These are phyloP conservation scores for Dipodomys ordii DNA, from an alignment of 2,113 vertebrate genomes.

Conservation along the genomic window DNA sequence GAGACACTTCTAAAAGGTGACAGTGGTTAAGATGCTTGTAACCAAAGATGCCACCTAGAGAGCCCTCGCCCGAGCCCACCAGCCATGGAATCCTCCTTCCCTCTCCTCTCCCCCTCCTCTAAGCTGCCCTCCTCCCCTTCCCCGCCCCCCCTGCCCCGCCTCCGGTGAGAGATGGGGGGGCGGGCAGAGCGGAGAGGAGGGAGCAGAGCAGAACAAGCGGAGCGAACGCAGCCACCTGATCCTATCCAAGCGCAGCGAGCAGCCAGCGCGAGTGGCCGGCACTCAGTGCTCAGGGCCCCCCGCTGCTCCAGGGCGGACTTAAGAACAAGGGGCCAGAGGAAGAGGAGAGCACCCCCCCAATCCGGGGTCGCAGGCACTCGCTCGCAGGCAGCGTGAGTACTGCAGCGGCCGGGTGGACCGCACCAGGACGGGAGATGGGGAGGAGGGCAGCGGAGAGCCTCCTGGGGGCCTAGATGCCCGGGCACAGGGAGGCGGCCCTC, in stretches of 20 bases:
- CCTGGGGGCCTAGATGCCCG: constrained; percentile 8
- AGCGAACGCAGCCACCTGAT: constrained; percentile 79
- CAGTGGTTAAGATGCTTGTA: neutral
- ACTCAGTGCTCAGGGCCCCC: constrained; percentile 35
- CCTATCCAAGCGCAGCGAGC: constrained; percentile 64
- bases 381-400: constrained; percentile 67
- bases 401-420: constrained; percentile 38
- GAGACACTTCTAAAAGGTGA: neutral
- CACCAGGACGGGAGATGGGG: neutral
- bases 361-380: neutral
- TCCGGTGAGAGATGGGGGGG: constrained; percentile 74
- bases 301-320: constrained; percentile 25
- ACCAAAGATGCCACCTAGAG: neutral
- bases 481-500: neutral
- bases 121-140: neutral
- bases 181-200: constrained; percentile 46
- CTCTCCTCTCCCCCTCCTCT: neutral
- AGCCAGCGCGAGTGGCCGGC: constrained; percentile 21
- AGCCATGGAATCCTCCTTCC: neutral
- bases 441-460: neutral
- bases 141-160: constrained; percentile 67
- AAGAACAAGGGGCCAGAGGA: neutral
- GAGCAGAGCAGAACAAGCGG: neutral
- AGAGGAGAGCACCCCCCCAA: neutral
- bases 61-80: neutral